Conservation (phyloP, 2,797 vertebrate genomes). For the Brotogeris chrysoptera region DNA sequence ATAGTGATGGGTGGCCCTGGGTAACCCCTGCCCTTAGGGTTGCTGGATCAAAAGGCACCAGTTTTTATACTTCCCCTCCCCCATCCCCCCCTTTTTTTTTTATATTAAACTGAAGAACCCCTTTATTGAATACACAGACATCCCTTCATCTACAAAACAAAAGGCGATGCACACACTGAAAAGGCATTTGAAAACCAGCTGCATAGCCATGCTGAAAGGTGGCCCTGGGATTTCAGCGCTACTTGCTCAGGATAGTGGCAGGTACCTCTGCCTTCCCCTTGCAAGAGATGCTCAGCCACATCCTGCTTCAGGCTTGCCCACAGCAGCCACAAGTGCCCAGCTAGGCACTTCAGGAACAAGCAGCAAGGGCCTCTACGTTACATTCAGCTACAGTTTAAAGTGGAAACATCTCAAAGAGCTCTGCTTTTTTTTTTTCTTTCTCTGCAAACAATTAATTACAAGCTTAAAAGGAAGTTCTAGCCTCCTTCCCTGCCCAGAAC, state of each 20-base stretch:
- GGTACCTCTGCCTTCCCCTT: background rate
- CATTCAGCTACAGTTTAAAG: background rate
- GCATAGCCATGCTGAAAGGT: background rate
- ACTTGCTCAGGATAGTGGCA: background rate
- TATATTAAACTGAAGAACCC: slow-evolving; percentile 1
- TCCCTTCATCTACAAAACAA: slow-evolving; percentile 30
- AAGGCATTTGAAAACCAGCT: slow-evolving; percentile 14
- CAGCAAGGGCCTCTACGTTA: background rate
- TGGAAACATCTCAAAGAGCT: slow-evolving; percentile 42
- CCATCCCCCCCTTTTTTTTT: background rate
- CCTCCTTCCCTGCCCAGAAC: background rate
- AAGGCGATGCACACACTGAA: background rate
- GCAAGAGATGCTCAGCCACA: background rate
- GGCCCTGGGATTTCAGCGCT: background rate
- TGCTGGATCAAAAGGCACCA: background rate
- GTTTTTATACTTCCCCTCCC: background rate
- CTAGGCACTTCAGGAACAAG: background rate
- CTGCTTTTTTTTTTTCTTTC: background rate
- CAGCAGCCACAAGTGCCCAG: accelerated
- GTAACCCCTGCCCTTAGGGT: background rate
- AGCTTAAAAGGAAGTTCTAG: slow-evolving; percentile 55
- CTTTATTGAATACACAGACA: slow-evolving; percentile 16
- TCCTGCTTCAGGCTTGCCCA: background rate
- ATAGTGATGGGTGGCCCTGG: background rate
- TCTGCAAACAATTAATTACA: slow-evolving; percentile 49